Evolutionary conservation across 2,888 invertebrate genomes (phyloP).

Genomic region (Elmis aenea): DNA sequence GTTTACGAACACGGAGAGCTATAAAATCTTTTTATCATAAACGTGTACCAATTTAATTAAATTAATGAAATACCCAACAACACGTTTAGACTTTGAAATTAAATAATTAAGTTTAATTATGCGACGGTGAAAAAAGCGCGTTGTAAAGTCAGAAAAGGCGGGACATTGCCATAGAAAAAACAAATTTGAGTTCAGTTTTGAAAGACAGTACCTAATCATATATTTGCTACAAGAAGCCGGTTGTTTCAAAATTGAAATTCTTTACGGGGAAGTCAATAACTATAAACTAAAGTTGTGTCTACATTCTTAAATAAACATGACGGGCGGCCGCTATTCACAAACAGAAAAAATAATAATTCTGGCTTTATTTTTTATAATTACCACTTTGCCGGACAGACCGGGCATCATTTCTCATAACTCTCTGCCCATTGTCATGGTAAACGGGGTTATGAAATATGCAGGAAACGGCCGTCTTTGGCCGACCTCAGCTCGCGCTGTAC

Average conservation of each 20-base stretch:
- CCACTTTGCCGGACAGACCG: constrained; percentile 26
- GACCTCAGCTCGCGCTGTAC: constrained; percentile 7
- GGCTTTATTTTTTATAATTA: constrained; percentile 33
- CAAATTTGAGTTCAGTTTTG: too few species aligned
- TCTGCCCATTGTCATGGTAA: constrained; percentile 36
- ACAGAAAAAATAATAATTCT: constrained; percentile 26
- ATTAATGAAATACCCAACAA: too few species aligned
- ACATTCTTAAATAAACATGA: constrained; percentile 28
- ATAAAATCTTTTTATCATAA: too few species aligned
- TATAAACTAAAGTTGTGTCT: constrained; percentile 27
- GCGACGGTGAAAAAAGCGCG: too few species aligned
- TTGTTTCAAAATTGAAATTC: constrained; percentile 25
- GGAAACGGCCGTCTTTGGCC: constrained; percentile 16
- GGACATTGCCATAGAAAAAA: too few species aligned
- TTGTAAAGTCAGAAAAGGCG: too few species aligned
- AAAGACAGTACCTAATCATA: constrained; percentile 2
- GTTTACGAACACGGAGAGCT: too few species aligned
- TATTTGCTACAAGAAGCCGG: constrained; percentile 14
- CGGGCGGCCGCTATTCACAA: constrained; percentile 24
- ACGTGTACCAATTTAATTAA: too few species aligned
- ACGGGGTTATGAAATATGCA: constrained; percentile 33
- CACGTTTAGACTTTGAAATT: too few species aligned
- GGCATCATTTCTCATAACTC: constrained; percentile 31
- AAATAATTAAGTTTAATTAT: too few species aligned
- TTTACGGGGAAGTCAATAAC: constrained; percentile 23